Evolutionary conservation across 2,113 vertebrate species (phyloP), one percentile per base, ranked within the genome.

Genomic region (Zonotrichia leucophrys): DNA sequence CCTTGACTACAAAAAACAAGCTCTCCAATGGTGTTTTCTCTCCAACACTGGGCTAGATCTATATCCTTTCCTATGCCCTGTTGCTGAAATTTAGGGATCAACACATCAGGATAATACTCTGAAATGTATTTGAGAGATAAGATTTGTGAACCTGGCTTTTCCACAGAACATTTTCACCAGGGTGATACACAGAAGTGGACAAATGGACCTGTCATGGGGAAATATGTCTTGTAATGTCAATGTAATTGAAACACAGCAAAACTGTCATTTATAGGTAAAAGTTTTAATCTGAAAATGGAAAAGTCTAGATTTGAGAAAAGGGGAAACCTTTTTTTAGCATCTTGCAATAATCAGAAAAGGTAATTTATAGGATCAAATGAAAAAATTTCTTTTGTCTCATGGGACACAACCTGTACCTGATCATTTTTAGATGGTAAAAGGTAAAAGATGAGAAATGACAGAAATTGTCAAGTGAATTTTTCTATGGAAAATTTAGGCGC

Each of bases 161-260:
- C 21, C 63, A 22, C 20, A 27, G n/a, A 73, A 25, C 33, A 10
- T 78, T 84, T 70, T 68, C n/a, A 46, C 12, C 19, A 70, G 22
- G 22, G 15, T 70, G 46, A 58, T 27, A 35, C 11, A 11, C 0
- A 0, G 42, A 83, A 50, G 21, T 63, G 44, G 42, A 28, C 18
- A 22, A 10, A 49, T 14, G 39, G 24, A 35, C 17, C 9, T 58
- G 46, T 60, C 42, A 12, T 23, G 15, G n/a, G 46, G 31, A 83
- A 44, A 10, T 8, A 5, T 12, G 5, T 66, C 42, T 69, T 2
- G 1, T 49, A 46, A 73, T 12, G 42, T 20, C 3, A 7, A 0
- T 27, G 24, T 42, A 67, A 49, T 21, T 66, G 42, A 77, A 84
- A 87, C 41, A 33, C 1, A 12, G 7, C 25, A 85, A 35, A 94